Conservation (phyloP, 1,140 invertebrate species). For the Conus betulinus region DNA sequence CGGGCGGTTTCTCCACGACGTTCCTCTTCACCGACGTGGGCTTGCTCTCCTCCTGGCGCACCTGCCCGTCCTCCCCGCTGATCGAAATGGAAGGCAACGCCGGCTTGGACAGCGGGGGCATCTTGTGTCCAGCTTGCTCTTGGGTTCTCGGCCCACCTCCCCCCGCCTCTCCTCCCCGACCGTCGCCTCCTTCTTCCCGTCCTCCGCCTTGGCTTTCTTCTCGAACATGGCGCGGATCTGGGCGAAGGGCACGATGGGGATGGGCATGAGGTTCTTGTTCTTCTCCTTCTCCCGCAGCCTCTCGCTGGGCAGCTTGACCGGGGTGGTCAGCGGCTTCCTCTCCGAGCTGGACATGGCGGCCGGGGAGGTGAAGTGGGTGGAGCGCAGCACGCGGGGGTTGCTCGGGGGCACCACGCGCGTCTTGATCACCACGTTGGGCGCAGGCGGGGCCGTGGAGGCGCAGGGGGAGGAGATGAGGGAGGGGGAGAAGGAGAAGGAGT, state of each 20-base stretch:
- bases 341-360: constrained; percentile 36
- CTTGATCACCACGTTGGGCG: constrained; percentile 65
- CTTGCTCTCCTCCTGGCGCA: not conserved
- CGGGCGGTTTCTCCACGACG: not conserved
- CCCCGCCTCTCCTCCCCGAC: not conserved
- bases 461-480: constrained; percentile 66
- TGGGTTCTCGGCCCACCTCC: not conserved
- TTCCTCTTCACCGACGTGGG: not conserved
- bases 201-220: constrained; percentile 46
- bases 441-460: constrained; percentile 56
- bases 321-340: constrained; percentile 42
- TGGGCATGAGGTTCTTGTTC: constrained; percentile 65
- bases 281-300: constrained; percentile 65
- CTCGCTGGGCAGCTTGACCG: constrained; percentile 64
- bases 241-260: constrained; percentile 70
- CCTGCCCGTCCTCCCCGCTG: not conserved
- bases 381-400: constrained; percentile 52
- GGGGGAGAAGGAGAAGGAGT: constrained; percentile 57
- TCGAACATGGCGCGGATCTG: constrained; percentile 71
- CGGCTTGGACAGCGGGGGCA: not conserved
- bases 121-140: not conserved
- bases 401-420: constrained; percentile 63
- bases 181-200: not conserved
- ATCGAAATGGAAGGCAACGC: constrained; percentile 3
- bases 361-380: constrained; percentile 44